These are phyloP conservation scores for Bombus huntii DNA, from an alignment of 1,140 invertebrate species.

Conservation along the genomic window DNA sequence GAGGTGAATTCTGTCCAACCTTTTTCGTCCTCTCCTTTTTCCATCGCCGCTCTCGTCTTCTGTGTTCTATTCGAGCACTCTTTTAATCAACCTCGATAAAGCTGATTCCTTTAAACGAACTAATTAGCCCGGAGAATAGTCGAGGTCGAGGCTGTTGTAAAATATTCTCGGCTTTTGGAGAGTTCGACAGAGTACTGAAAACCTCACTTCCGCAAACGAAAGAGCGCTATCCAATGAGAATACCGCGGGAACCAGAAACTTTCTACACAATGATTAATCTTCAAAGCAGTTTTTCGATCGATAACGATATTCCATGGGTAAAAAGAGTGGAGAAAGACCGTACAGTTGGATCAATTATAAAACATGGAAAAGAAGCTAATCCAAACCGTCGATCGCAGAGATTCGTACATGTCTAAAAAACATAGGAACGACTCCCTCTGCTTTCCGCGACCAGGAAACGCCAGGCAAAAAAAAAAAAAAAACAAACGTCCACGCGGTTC, in stretches of 20 bases:
- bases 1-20: constrained; percentile 59
- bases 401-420: not conserved
- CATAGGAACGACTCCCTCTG: not conserved
- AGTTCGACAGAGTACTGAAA: not conserved
- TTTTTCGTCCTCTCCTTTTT: constrained; percentile 45
- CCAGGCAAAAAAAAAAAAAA: not conserved
- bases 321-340: not conserved
- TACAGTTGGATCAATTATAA: not conserved
- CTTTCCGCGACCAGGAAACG: not conserved
- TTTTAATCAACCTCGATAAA: constrained; percentile 69
- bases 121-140: constrained; percentile 52
- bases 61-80: not conserved
- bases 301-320: not conserved
- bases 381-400: not conserved
- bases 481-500: constrained; percentile 13
- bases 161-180: constrained; percentile 1
- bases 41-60: not conserved
- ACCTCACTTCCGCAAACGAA: not conserved
- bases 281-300: not conserved
- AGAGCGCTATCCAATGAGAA: not conserved
- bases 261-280: constrained; percentile 16
- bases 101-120: constrained; percentile 55
- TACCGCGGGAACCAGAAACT: not conserved
- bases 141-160: not conserved
- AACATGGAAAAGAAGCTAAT: constrained; percentile 9